A percentile compares a stretch with the other conserved stretches of the same genome.
Conservation (phyloP, 2,797 vertebrate genomes). For the Perodicticus potto region DNA sequence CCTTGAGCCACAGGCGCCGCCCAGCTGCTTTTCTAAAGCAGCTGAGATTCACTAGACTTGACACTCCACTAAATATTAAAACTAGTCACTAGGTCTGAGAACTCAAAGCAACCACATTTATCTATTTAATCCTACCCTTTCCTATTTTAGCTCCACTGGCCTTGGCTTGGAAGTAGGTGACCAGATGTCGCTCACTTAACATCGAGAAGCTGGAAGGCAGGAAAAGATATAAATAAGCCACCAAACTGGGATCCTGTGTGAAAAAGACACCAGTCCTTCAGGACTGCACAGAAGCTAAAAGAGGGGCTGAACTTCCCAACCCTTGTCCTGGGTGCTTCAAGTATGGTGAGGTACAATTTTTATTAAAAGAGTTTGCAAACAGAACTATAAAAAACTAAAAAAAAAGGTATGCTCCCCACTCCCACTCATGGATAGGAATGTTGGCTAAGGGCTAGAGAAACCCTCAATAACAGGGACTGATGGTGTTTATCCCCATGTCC, state of each 20-base stretch:
- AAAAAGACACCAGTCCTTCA: neutral
- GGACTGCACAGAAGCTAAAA: neutral
- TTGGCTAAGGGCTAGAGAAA: neutral
- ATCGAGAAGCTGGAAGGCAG: neutral
- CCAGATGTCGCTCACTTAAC: neutral
- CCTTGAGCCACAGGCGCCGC: no score
- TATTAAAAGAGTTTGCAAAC: slow-evolving; percentile 73
- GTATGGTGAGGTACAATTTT: slow-evolving; percentile 43
- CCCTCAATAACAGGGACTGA: neutral
- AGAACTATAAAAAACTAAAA: slow-evolving; percentile 32
- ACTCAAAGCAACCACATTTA: slow-evolving; percentile 26
- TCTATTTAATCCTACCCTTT: neutral
- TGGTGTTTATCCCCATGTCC: neutral
- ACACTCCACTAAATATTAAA: neutral
- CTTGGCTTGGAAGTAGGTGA: neutral
- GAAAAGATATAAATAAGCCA: neutral
- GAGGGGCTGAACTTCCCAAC: neutral
- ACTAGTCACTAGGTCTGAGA: neutral
- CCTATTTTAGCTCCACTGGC: slow-evolving; percentile 1
- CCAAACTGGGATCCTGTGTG: neutral
- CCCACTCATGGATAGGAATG: neutral
- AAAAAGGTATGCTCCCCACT: neutral
- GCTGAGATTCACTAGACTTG: neutral
- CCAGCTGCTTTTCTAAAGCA: neutral
- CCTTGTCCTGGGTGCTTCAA: slow-evolving; percentile 46